Evolutionary conservation across 2,113 vertebrate species (phyloP).

Genomic region (Dolichotis patagonum): DNA sequence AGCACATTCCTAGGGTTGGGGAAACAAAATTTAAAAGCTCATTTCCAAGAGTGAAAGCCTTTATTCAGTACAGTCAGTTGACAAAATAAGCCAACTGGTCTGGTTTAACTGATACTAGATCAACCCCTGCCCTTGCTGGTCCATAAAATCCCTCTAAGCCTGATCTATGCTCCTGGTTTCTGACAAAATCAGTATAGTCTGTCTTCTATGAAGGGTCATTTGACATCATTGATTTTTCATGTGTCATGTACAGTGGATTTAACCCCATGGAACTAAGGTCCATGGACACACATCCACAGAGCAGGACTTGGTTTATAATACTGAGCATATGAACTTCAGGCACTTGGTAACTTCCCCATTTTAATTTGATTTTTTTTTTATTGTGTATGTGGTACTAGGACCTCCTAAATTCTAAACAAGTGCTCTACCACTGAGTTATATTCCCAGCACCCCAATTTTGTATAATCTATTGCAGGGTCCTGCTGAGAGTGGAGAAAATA

Average conservation of each 20-base stretch:
- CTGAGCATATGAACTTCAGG: neutral
- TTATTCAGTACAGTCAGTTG: neutral
- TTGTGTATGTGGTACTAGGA: neutral
- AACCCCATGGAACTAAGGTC: neutral
- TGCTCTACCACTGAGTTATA: neutral
- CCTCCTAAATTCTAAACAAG: neutral
- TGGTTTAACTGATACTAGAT: neutral
- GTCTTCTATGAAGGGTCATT: neutral
- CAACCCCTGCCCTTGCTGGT: neutral
- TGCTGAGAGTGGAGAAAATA: neutral
- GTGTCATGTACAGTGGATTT: neutral
- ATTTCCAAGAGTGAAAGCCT: neutral
- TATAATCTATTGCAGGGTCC: neutral
- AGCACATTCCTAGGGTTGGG: neutral
- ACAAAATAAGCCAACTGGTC: neutral
- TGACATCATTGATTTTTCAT: constrained; percentile 27
- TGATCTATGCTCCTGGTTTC: neutral
- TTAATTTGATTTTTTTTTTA: neutral
- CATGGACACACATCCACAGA: no score
- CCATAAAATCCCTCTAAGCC: neutral
- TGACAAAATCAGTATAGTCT: neutral
- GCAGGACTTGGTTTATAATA: neutral
- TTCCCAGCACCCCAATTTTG: neutral
- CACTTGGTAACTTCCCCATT: neutral
- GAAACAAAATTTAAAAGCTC: neutral